These are phyloP conservation scores for Lasioglossum lativentre DNA, from an alignment of 2,888 invertebrate species.

Conservation along the genomic window DNA sequence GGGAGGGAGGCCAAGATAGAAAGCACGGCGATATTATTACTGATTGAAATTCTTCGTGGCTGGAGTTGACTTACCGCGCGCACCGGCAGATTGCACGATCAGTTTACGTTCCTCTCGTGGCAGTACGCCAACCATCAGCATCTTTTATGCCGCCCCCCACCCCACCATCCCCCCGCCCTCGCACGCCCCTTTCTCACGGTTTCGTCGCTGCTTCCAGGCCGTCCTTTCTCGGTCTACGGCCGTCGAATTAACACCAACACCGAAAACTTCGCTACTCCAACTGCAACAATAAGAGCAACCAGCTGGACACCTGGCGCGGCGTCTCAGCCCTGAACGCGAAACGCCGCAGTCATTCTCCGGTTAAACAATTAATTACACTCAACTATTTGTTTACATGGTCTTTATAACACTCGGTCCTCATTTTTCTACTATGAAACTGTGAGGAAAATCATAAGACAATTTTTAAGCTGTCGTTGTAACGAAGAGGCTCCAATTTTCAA, in stretches of 20 bases:
- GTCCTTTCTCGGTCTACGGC: slow-evolving; percentile 12
- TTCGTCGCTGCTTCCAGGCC: slow-evolving; percentile 17
- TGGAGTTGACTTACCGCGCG: slow-evolving; percentile 74
- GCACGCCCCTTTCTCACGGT: slow-evolving; percentile 11
- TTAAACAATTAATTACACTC: neutral
- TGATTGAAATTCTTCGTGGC: slow-evolving; percentile 77
- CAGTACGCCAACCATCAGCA: slow-evolving; percentile 62
- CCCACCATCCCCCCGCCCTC: neutral
- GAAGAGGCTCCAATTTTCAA: too few species aligned
- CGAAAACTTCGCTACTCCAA: neutral
- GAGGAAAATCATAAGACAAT: too few species aligned
- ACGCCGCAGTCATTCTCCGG: neutral
- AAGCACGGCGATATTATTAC: slow-evolving; percentile 72
- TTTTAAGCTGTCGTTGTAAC: too few species aligned
- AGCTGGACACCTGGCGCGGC: neutral
- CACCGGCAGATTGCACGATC: slow-evolving; percentile 75
- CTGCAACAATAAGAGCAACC: neutral
- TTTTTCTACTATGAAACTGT: too few species aligned
- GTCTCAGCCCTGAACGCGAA: neutral
- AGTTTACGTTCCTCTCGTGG: slow-evolving; percentile 74
- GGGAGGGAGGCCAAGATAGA: slow-evolving; percentile 51
- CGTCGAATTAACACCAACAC: neutral
- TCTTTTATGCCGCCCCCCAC: slow-evolving; percentile 21
- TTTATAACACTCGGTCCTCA: too few species aligned
- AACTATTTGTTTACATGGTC: too few species aligned